Evolutionary conservation across 92 coral and sea anemone species (phyloP).

Genomic region (Epizoanthus fatuus): DNA sequence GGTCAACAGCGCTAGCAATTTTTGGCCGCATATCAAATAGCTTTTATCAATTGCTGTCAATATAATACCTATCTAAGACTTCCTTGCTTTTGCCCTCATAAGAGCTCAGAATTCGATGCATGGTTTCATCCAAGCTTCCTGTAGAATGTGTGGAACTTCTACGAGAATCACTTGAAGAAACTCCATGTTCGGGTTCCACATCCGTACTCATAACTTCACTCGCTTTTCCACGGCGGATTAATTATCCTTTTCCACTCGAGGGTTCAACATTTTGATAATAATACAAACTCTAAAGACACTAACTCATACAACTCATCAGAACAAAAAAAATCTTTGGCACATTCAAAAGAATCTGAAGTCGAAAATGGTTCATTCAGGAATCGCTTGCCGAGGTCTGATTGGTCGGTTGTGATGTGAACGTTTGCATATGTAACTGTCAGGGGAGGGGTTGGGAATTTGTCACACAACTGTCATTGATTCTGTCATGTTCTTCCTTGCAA

Average conservation of each 20-base stretch:
- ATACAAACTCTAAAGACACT: not conserved
- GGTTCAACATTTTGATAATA: constrained; percentile 14
- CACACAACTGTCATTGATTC: too few species aligned
- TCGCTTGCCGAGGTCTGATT: constrained; percentile 20
- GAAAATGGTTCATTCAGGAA: constrained; percentile 28
- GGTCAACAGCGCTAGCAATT: constrained; percentile 55
- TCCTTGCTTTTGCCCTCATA: constrained; percentile 69
- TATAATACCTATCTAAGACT: constrained; percentile 74
- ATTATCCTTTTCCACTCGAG: constrained; percentile 7
- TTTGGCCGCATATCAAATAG: constrained; percentile 42
- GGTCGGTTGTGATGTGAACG: not conserved
- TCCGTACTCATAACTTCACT: constrained; percentile 29
- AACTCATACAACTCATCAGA: not conserved
- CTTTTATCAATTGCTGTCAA: not conserved
- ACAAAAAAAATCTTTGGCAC: constrained; percentile 5
- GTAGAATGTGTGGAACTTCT: constrained; percentile 63
- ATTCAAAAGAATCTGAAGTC: not conserved
- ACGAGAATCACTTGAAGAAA: constrained; percentile 36
- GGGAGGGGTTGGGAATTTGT: constrained; percentile 11
- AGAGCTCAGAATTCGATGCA: constrained; percentile 76
- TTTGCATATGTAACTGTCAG: not conserved
- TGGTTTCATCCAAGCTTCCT: constrained; percentile 88
- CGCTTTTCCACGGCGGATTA: not conserved
- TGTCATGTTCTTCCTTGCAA: too few species aligned
- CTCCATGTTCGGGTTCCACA: constrained; percentile 38